Evolutionary conservation across 2,113 vertebrate genomes (phyloP), one percentile per base, ranked within the genome.

Genomic region (Psilopogon haemacephalus): DNA sequence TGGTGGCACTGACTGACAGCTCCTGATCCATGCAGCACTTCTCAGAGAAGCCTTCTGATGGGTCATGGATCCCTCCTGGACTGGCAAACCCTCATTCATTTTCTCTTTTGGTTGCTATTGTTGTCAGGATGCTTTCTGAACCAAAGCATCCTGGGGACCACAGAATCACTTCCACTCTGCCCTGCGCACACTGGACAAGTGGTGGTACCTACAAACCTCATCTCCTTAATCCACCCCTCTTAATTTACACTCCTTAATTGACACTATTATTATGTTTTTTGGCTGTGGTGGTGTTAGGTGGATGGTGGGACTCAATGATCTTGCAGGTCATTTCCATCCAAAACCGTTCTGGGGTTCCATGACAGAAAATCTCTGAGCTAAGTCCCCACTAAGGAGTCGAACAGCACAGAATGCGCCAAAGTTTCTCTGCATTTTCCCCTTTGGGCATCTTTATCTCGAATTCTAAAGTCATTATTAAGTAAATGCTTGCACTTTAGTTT

Each of bases 401-500:
- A 62, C 6, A 38, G 54, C 42, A 71, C 73, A 65, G 12, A 77
- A 6, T 26, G 12, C 42, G 83, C 72, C 11, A 60, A 56, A 27
- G 46, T 48, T 85, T 88, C 56, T 83, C 4, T 83, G 74, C n/a
- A n/a, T n/a, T 84, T 93, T 94, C 87, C 62, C 93, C 93, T 91
- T 84, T 77, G 87, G 93, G 64, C 35, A 88, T 64, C 48, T 96
- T 94, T 74, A 94, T 87, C 72, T 92, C 54, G 60, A 89, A 74
- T 91, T 85, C 88, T 86, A 83, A 96, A 91, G 46, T 24, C 35
- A 59, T 91, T 89, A 91, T 60, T 85, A 89, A 89, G 69, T 94
- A 85, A 85, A 89, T 77, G 56, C 16, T 87, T 94, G 92, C 67
- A 77, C 78, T 96, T 94, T 74, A 90, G 89, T 96, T 90, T 87